phyloP scores from a whole-genome alignment of 1,140 invertebrate species.

The Octopus sinensis region DNA sequence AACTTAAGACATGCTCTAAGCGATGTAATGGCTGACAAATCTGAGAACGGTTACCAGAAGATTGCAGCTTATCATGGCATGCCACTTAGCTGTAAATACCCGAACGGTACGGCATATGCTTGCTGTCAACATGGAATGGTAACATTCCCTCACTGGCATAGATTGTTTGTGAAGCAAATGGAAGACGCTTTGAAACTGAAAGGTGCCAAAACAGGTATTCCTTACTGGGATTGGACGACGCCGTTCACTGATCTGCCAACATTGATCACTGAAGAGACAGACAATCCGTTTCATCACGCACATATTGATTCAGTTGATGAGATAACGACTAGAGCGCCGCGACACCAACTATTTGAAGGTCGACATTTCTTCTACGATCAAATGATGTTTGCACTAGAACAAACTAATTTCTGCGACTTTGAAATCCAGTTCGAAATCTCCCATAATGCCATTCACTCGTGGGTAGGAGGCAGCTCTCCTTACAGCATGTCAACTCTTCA shows the following conservation, averaged over 20 bases:
- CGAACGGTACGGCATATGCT: slow-evolving; percentile 17
- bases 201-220: slow-evolving; percentile 26
- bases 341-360: slow-evolving; percentile 24
- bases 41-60: slow-evolving; percentile 19
- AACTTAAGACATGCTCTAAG: slow-evolving; percentile 24
- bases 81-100: slow-evolving; percentile 12
- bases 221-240: slow-evolving; percentile 36
- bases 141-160: slow-evolving; percentile 33
- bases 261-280: slow-evolving; percentile 19
- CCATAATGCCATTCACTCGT: slow-evolving; percentile 32
- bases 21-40: slow-evolving; percentile 12
- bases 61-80: slow-evolving; percentile 19
- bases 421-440: slow-evolving; percentile 31
- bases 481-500: slow-evolving; percentile 23
- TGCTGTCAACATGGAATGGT: slow-evolving; percentile 30
- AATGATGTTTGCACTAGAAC: slow-evolving; percentile 27
- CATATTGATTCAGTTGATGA: slow-evolving; percentile 6
- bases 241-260: slow-evolving; percentile 26
- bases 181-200: slow-evolving; percentile 21
- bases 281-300: slow-evolving; percentile 23
- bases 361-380: slow-evolving; percentile 31
- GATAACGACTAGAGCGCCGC: slow-evolving; percentile 17
- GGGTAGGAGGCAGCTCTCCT: slow-evolving; percentile 24
- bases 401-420: slow-evolving; percentile 27
- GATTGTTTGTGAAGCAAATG: slow-evolving; percentile 21